These are phyloP conservation scores for Cataglyphis rosenhaueri DNA, from an alignment of 2,888 invertebrate genomes.

Conservation along the genomic window DNA sequence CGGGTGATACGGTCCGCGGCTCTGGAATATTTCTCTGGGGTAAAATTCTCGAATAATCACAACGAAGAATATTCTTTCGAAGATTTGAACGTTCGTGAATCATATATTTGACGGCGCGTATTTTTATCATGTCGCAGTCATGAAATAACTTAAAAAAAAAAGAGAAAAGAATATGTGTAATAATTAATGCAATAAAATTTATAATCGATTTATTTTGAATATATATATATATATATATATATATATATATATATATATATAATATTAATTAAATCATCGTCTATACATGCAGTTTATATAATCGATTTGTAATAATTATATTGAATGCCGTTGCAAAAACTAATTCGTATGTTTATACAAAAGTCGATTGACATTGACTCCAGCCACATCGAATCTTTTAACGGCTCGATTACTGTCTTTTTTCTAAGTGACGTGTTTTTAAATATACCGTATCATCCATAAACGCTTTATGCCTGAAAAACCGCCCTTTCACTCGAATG, in stretches of 20 bases:
- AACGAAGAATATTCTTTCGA: slow-evolving; percentile 39
- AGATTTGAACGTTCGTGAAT: slow-evolving; percentile 36
- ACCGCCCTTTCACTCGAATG: neutral
- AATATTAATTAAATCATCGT: slow-evolving; percentile 6
- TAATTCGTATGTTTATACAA: neutral
- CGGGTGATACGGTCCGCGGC: slow-evolving; percentile 36
- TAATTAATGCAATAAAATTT: slow-evolving; percentile 11
- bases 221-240: neutral
- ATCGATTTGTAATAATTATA: neutral
- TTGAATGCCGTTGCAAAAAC: neutral
- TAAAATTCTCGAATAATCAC: slow-evolving; percentile 41
- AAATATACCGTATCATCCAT: neutral
- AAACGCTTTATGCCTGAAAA: neutral
- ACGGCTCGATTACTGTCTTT: neutral
- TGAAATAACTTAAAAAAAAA: neutral
- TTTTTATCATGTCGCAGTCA: slow-evolving; percentile 4
- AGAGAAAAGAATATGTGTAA: neutral
- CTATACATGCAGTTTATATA: neutral
- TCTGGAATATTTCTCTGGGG: slow-evolving; percentile 46
- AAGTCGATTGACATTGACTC: slow-evolving; percentile 4
- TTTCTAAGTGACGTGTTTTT: neutral
- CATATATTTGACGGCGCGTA: neutral
- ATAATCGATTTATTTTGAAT: neutral
- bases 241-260: neutral
- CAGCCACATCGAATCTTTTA: neutral